Evolutionary conservation across 1,140 invertebrate species (phyloP).

Genomic region (Sinella curviseta): DNA sequence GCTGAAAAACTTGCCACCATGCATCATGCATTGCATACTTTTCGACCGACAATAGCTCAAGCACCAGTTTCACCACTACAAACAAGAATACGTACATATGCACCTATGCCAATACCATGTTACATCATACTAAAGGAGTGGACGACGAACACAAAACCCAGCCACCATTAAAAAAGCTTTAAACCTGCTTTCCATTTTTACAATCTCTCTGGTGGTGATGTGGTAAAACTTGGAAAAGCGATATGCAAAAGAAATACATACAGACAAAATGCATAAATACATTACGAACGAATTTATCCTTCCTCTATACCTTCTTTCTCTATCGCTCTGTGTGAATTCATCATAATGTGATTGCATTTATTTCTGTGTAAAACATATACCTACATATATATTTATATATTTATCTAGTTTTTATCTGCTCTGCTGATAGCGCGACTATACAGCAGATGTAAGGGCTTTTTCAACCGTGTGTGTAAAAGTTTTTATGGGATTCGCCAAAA

Average conservation of each 20-base stretch:
- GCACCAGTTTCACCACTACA: not conserved
- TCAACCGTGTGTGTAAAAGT: slow-evolving; percentile 30
- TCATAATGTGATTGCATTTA: slow-evolving; percentile 10
- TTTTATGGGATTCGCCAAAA: slow-evolving; percentile 32
- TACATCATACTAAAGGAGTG: too few species aligned
- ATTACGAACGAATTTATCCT: not conserved
- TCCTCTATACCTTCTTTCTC: not conserved
- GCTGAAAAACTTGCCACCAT: too few species aligned
- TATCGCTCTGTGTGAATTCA: not conserved
- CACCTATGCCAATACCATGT: too few species aligned
- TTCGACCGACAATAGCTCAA: not conserved
- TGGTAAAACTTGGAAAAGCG: not conserved
- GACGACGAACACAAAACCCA: too few species aligned
- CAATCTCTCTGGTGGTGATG: too few species aligned
- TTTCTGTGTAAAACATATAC: not conserved
- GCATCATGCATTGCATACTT: too few species aligned
- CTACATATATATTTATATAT: not conserved
- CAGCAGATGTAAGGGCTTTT: too few species aligned
- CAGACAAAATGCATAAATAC: not conserved
- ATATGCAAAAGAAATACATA: not conserved
- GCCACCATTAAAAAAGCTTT: too few species aligned
- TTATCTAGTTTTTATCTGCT: not conserved
- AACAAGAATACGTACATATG: too few species aligned
- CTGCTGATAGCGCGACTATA: too few species aligned
- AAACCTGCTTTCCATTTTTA: too few species aligned